Base-by-base conservation (phyloP, 2,113 vertebrate genomes). In the Alouatta palliata region DNA sequence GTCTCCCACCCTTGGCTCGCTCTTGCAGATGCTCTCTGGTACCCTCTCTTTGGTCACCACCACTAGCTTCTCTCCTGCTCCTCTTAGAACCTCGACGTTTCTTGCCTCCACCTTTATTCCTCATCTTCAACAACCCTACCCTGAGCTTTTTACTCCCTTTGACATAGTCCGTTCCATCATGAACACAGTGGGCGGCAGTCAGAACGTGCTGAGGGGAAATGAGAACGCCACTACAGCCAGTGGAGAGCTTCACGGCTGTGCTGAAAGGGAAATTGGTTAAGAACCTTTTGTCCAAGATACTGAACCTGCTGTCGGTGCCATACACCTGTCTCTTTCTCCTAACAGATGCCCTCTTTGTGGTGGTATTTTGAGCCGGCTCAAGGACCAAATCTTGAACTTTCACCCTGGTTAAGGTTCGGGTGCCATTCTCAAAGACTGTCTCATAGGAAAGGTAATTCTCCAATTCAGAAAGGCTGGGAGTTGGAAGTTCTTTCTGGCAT, bases 131-230 rank as follows among this genome's bases (percentile, higher is more conserved):
- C 92, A 99, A 87, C 3, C 99, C 99, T 4, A 99, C 99, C 8
- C 99, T 98, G 19, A 99, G 98, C 88, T 99, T 99, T 90, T 98
- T 99, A 77, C 97, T 99, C 40, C 99, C 99, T 54, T 99, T 99
- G 8, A 99, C 96, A 16, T 99, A 99, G 96, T 99, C 99, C 75
- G 98, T 99, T 17, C 99, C 99, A 0, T 99, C 98, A 6, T 99
- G 99, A 83, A 99, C 98, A 40, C 99, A 99, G 98, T 99, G 99
- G 71, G 99, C 99, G 0, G 99, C 99, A 0, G 99, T 99, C 9
- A 99, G 98, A 21, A 99, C 99, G 0, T 99, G 99, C 80, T 95
- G 99, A 5, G 99, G 99, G n/a, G 99, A 99, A 54, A 99, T 71
- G 4, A 99, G 99, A 58, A 99, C 98, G 0, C 99, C 99, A 0